These are phyloP conservation scores for Falco rusticolus DNA, from an alignment of 2,797 vertebrate genomes.

Conservation along the genomic window DNA sequence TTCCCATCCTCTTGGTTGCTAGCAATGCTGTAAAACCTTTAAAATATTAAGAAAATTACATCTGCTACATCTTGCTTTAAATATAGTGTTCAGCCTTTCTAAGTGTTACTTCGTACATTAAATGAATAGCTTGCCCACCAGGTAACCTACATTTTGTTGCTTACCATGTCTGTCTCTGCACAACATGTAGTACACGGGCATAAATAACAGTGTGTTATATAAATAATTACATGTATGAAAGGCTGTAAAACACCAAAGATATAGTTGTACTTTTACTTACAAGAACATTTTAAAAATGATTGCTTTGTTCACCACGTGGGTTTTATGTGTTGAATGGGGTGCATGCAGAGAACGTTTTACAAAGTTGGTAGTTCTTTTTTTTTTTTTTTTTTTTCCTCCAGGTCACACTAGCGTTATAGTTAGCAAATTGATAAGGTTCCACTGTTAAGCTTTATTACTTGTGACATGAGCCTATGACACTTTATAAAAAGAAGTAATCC, in stretches of 20 bases:
- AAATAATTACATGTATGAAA: conserved; percentile 77
- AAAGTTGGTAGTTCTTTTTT: conserved; percentile 38
- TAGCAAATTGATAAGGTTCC: conserved; percentile 86
- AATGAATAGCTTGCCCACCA: conserved; percentile 50
- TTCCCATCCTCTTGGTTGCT: background rate
- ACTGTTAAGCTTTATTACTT: conserved; percentile 92
- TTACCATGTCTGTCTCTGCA: conserved; percentile 52
- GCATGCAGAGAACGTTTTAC: conserved; percentile 59
- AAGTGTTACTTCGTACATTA: background rate
- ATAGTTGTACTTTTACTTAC: conserved; percentile 76
- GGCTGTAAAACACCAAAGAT: conserved; percentile 77
- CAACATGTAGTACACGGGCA: conserved; percentile 46
- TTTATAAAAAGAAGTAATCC: conserved; percentile 92
- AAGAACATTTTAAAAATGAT: conserved; percentile 73
- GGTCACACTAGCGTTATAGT: conserved; percentile 77
- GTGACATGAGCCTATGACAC: conserved; percentile 89
- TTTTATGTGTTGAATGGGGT: conserved; percentile 62
- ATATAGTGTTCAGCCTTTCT: background rate
- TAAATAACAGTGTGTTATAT: conserved; percentile 76
- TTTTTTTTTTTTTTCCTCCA: conserved; percentile 41
- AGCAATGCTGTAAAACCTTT: background rate
- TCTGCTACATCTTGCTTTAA: conserved; percentile 46
- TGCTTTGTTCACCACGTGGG: conserved; percentile 63
- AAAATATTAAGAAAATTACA: conserved; percentile 46
- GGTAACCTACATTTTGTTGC: conserved; percentile 61